A percentile compares a stretch with the other conserved stretches of the same genome.
Conservation (phyloP, 2,113 vertebrate genomes). For the Micromys minutus region DNA sequence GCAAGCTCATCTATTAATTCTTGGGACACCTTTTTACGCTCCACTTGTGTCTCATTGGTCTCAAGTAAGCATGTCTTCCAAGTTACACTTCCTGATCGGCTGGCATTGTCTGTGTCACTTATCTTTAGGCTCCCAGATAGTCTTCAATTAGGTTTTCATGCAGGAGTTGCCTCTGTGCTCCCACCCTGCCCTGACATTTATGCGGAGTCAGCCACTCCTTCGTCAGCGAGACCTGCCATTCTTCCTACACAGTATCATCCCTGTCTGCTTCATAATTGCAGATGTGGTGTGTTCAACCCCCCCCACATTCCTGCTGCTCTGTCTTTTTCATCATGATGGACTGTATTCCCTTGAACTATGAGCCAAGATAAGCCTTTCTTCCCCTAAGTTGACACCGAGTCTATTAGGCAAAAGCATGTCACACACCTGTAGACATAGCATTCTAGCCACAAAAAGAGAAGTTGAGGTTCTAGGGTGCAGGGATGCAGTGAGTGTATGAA, state of each 20-base stretch:
- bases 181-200: fast-evolving
- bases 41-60: no score
- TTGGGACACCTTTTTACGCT: no score
- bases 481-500: background rate
- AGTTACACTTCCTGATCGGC: no score
- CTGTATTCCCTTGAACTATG: background rate
- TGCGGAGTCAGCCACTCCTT: no score
- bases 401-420: background rate
- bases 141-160: no score
- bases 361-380: background rate
- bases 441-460: background rate
- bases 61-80: no score
- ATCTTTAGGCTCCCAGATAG: no score
- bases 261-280: background rate
- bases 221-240: no score
- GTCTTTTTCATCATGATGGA: background rate
- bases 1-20: no score
- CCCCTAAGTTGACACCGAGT: background rate
- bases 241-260: no score
- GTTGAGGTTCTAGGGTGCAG: background rate
- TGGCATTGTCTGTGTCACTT: no score
- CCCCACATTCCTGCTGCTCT: background rate
- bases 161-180: no score
- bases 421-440: fast-evolving
- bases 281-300: background rate